These are phyloP conservation scores for Dunckerocampus dactyliophorus DNA, from an alignment of 2,113 vertebrate species.

Conservation along the genomic window DNA sequence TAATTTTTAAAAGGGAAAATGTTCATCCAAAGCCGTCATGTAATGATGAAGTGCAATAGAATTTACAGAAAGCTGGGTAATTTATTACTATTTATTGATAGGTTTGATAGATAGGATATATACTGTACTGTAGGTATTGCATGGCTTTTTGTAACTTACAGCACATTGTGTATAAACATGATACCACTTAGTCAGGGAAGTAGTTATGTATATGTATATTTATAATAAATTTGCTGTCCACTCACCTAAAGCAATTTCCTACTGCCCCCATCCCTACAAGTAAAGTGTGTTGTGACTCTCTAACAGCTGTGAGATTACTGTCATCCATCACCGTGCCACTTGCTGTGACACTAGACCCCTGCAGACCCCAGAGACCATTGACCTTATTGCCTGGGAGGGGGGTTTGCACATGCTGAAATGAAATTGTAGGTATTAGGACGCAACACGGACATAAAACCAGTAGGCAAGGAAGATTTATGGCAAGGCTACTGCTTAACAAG, in stretches of 20 bases:
- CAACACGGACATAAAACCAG: constrained; percentile 7
- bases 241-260: constrained; percentile 36
- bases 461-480: constrained; percentile 6
- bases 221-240: constrained; percentile 69
- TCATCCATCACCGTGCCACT: constrained; percentile 53
- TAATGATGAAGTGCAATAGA: constrained; percentile 60
- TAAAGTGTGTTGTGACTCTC: constrained; percentile 49
- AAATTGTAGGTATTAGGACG: constrained; percentile 21
- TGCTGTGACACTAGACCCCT: constrained; percentile 29
- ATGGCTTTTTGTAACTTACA: constrained; percentile 67
- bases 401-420: constrained; percentile 27
- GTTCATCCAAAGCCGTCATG: constrained; percentile 66
- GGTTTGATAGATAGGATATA: constrained; percentile 64
- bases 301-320: constrained; percentile 51
- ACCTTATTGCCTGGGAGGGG: constrained; percentile 36
- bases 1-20: constrained; percentile 64
- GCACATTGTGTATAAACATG: constrained; percentile 53
- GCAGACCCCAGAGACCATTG: constrained; percentile 35
- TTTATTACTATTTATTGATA: constrained; percentile 80
- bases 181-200: constrained; percentile 37
- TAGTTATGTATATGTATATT: constrained; percentile 68
- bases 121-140: constrained; percentile 72
- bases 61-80: constrained; percentile 61
- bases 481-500: constrained; percentile 22
- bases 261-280: constrained; percentile 21